phyloP scores from a whole-genome alignment of 1,140 invertebrate species.

The Brachionus paranguensis region DNA sequence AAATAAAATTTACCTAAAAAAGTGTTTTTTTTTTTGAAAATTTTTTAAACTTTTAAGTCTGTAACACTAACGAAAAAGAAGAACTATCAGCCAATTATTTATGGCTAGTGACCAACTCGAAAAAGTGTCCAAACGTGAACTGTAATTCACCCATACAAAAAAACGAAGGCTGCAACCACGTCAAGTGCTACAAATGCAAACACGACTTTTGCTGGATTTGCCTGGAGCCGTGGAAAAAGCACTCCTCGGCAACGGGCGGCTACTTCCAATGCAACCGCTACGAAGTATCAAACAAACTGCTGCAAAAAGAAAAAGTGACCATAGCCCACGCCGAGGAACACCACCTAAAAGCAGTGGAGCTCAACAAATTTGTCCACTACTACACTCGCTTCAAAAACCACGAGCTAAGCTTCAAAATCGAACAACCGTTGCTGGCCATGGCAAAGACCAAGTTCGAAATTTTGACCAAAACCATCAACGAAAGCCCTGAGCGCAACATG shows the following conservation, averaged over 20 bases:
- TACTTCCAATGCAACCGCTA: conserved; percentile 69
- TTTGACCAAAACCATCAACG: background rate
- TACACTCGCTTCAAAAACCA: conserved; percentile 66
- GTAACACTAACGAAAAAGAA: conserved; percentile 60
- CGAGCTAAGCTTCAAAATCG: conserved; percentile 62
- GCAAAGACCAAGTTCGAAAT: conserved; percentile 57
- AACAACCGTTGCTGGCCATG: conserved; percentile 62
- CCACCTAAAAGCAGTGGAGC: conserved; percentile 30
- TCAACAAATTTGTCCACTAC: conserved; percentile 62
- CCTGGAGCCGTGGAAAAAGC: conserved; percentile 68
- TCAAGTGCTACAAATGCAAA: conserved; percentile 72
- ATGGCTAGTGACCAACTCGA: conserved; percentile 69
- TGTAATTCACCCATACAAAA: conserved; percentile 71
- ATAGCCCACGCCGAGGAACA: conserved; percentile 57
- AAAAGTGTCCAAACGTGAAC: conserved; percentile 65
- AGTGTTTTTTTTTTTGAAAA: no score
- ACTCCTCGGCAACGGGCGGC: conserved; percentile 67
- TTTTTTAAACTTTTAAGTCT: conserved; percentile 54
- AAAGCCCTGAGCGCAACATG: background rate
- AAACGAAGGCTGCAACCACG: conserved; percentile 72
- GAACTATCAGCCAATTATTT: conserved; percentile 67
- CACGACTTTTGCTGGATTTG: conserved; percentile 73
- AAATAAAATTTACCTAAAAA: no score
- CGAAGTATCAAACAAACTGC: conserved; percentile 64
- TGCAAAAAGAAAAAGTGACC: conserved; percentile 61